Base-by-base conservation (phyloP, 1,140 invertebrate species). In the Stegodyphus mimosarum region DNA sequence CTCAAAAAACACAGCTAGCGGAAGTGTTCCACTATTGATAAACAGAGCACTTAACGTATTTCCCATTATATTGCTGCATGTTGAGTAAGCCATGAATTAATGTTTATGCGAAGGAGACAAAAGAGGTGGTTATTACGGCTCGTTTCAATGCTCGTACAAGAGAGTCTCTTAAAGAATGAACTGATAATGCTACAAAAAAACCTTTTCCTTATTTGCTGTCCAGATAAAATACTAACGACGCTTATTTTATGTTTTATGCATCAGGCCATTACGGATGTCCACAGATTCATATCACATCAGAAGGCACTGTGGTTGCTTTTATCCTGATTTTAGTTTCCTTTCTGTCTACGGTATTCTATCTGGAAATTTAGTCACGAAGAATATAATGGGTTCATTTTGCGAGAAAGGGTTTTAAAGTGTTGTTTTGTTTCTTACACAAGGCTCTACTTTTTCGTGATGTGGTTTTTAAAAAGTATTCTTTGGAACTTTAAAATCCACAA, bases 291-390 rank as follows among this genome's bases (percentile, higher is more conserved):
- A 69, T 69, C 64, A 78, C 15, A 60, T 4, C 7, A 60, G 17
- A 17, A n/a, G 3, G 18, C 3, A 55, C 67, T 55, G 50, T 33
- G 6, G 6, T 78, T 60, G 78, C 53, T 80, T n/a, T 55, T 71
- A 60, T 67, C 64, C 6, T 67, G 64, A 67, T 60, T 80, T 80
- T 50, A 53, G 64, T 55, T 70, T 79, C 17, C 13, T 55, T 70
- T 60, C 66, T 66, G 64, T n/a, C 7, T 69, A 5, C n/a, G 64
- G 1, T 67, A 67, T 67, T 67, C 17, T 71, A 52, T 71, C 52
- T 70, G 0, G 50, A 80, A 80, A 71, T 80, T 80, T 71, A 55
- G 67, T 71, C 67, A 80, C 78, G 78, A 13, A 80, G 18, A 60
- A 11, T 7, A 63, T 55, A 80, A 80, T 71, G 67, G 67, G n/a